Percentiles rank a stretch among this genome's conserved stretches.
Conservation (phyloP, 2,797 vertebrate species). For the Paramormyrops hopkinsi region DNA sequence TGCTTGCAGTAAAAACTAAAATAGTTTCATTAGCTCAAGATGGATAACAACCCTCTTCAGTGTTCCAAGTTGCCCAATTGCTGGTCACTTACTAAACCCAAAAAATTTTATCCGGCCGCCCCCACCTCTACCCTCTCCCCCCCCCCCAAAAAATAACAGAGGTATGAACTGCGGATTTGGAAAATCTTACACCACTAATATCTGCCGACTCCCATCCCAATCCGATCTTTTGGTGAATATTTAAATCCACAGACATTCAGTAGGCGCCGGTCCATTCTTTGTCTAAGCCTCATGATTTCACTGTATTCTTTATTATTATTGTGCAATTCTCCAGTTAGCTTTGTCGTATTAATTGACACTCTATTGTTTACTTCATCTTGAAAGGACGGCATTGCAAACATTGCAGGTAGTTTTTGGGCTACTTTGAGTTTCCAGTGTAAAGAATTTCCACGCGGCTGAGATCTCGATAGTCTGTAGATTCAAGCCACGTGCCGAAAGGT, state of each 20-base stretch:
- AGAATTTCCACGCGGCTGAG: background rate
- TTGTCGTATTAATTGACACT: background rate
- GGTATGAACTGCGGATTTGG: background rate
- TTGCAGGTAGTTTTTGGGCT: background rate
- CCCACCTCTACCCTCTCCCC: background rate
- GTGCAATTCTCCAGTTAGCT: background rate
- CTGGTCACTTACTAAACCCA: background rate
- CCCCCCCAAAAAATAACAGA: background rate
- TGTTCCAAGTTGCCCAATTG: background rate
- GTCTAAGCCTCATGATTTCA: background rate
- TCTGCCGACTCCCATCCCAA: background rate
- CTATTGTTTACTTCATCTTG: background rate
- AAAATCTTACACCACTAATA: background rate
- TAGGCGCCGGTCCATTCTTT: background rate
- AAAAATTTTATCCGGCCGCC: too few relatives aligned
- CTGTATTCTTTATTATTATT: background rate
- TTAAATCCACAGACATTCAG: background rate
- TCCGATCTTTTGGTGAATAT: background rate
- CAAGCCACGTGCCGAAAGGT: background rate
- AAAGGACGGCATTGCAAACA: background rate
- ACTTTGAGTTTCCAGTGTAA: background rate
- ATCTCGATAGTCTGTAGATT: background rate
- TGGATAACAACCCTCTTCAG: background rate
- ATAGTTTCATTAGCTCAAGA: background rate
- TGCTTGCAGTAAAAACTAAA: background rate